phyloP scores from a whole-genome alignment of 1,140 invertebrate genomes.

The Ooceraea biroi region DNA sequence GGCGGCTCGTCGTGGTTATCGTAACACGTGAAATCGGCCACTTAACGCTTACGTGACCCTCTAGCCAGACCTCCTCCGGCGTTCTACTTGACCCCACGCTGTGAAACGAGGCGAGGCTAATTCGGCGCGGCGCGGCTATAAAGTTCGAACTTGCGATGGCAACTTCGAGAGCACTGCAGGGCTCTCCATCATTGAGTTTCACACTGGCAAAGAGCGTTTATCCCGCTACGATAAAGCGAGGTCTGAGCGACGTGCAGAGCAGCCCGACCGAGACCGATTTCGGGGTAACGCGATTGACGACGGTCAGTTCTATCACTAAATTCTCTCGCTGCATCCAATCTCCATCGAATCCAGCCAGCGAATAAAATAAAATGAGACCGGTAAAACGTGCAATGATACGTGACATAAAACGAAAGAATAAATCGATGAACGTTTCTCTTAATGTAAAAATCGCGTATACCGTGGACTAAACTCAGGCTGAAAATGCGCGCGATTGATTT shows the following conservation, averaged over 20 bases:
- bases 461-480: too few relatives aligned
- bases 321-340: background rate
- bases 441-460: too few relatives aligned
- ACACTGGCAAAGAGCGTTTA: constrained; percentile 47
- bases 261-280: constrained; percentile 29
- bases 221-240: constrained; percentile 13
- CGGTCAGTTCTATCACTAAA: background rate
- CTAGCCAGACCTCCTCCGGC: constrained; percentile 45
- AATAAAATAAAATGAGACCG: too few relatives aligned
- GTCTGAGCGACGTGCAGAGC: constrained; percentile 25
- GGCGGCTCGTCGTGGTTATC: constrained; percentile 62
- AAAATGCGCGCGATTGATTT: too few relatives aligned
- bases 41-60: constrained; percentile 65
- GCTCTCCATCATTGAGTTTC: constrained; percentile 49
- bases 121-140: constrained; percentile 45
- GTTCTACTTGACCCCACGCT: constrained; percentile 37
- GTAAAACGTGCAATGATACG: too few relatives aligned
- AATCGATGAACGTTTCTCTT: too few relatives aligned
- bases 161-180: constrained; percentile 52
- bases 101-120: constrained; percentile 43
- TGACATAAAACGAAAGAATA: too few relatives aligned
- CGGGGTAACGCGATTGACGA: constrained; percentile 43
- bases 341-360: too few relatives aligned
- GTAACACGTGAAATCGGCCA: constrained; percentile 60
- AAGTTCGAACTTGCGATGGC: constrained; percentile 45